Evolutionary conservation across 2,113 vertebrate species (phyloP), one percentile per base, ranked within the genome.

Genomic region (Osmerus eperlanus): DNA sequence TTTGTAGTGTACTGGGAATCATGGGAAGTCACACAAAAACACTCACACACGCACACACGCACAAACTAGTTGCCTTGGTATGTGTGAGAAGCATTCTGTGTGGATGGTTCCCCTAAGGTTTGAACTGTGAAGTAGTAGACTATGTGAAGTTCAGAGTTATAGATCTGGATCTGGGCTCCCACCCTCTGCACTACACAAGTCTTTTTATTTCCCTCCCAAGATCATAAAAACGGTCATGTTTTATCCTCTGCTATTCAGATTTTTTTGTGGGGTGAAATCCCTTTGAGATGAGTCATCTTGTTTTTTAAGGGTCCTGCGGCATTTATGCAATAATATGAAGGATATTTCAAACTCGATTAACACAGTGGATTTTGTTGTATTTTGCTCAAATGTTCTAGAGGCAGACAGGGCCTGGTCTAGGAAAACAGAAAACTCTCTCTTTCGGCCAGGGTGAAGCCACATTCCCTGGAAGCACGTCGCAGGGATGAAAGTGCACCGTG

Each of bases 371-470:
- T 5, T 47, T 54, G 51, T 52, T 32, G 11, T n/a, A 21, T 21
- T 29, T 71, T 76, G 55, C 23, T 76, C 77, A 86, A 86, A 89
- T 23, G 78, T 79, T 87, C 85, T 85, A 86, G 85, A 41, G 54
- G n/a, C 83, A 92, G 87, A 81, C 85, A 88, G 86, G 78, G 23
- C 16, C 25, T 29, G 15, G 2, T 68, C 73, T 87, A 86, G 85
- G 84, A 89, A 92, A 93, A 93, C 89, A 91, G 88, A 87, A 80
- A 64, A 82, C 82, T 86, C 88, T 88, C 87, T 88, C 85, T 88
- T 86, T 83, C 82, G 86, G 76, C 29, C 4, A 80, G 82, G 55
- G 66, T 32, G 70, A 79, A 83, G 80, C 75, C 74, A 51, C 75
- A 80, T 87, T 86, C 82, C 78, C 82, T 78, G 72, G 80, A 81